Percentiles rank a stretch among this genome's conserved stretches.
Conservation (phyloP, 2,113 vertebrate genomes). For the Motacilla alba region DNA sequence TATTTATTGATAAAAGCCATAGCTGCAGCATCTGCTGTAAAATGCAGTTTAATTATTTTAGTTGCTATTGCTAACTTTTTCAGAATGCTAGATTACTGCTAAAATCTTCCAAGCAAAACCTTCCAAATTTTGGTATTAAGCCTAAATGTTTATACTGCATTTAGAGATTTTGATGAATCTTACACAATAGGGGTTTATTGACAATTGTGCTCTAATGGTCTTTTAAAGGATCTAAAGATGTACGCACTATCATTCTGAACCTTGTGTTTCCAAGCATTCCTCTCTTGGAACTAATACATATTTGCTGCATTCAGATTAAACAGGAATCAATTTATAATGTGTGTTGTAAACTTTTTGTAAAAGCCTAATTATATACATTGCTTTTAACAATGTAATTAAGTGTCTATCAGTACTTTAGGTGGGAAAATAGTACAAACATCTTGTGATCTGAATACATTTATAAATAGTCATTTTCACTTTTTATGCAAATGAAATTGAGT, state of each 20-base stretch:
- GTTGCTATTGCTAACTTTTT: not conserved
- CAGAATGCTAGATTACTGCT: not conserved
- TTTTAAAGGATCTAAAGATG: not conserved
- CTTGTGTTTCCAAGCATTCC: not conserved
- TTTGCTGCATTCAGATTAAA: slow-evolving; percentile 33
- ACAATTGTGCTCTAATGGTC: slow-evolving; percentile 3
- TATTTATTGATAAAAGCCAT: not conserved
- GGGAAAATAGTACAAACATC: slow-evolving; percentile 22
- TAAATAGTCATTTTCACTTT: slow-evolving; percentile 22
- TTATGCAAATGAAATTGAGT: slow-evolving; percentile 37
- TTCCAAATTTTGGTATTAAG: not conserved
- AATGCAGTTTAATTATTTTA: not conserved
- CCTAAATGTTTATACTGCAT: not conserved
- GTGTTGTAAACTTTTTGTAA: slow-evolving; percentile 20
- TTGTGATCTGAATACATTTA: slow-evolving; percentile 31
- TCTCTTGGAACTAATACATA: not conserved
- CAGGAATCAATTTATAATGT: slow-evolving; percentile 16
- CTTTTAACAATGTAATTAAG: slow-evolving; percentile 51
- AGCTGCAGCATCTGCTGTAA: not conserved
- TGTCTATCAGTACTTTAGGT: slow-evolving; percentile 28
- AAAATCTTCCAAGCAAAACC: not conserved
- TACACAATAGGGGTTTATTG: not conserved
- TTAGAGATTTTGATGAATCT: slow-evolving; percentile 27
- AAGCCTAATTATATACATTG: slow-evolving; percentile 39
- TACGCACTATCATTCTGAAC: not conserved